Percentiles rank a stretch among this genome's conserved stretches.
phyloP scores from a whole-genome alignment of 2,797 vertebrate species.

The Peromyscus melanophrys region DNA sequence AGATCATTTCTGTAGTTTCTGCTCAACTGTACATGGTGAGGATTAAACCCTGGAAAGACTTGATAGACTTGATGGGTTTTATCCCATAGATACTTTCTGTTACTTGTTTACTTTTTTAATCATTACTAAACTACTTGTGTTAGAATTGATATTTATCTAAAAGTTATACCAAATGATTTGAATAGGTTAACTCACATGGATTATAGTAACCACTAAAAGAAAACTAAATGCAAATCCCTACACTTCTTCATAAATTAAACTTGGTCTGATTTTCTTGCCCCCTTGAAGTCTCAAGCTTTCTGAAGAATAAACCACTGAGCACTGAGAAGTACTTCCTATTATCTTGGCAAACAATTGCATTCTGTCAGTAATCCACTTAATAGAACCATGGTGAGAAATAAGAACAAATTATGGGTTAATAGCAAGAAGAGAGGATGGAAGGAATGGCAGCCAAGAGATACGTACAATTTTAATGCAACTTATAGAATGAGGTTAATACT shows the following conservation, averaged over 20 bases:
- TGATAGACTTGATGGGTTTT: slow-evolving; percentile 4
- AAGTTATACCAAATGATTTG: slow-evolving; percentile 25
- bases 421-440: background rate
- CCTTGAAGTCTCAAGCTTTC: background rate
- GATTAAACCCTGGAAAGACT: background rate
- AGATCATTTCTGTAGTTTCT: background rate
- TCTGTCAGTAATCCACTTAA: slow-evolving; percentile 39
- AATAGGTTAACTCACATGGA: slow-evolving; percentile 30
- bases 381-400: slow-evolving; percentile 52
- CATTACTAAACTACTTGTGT: slow-evolving; percentile 16
- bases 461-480: slow-evolving; percentile 3
- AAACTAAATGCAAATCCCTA: slow-evolving; percentile 1
- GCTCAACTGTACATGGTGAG: background rate
- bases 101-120: slow-evolving; percentile 35
- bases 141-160: slow-evolving; percentile 42
- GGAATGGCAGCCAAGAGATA: background rate
- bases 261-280: slow-evolving; percentile 3
- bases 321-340: slow-evolving; percentile 51
- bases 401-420: slow-evolving; percentile 38
- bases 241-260: slow-evolving; percentile 45
- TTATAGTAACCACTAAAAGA: background rate
- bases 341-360: slow-evolving; percentile 47
- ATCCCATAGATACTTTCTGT: background rate
- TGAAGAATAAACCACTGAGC: slow-evolving; percentile 46
- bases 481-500: background rate